phyloP scores from a whole-genome alignment of 2,888 invertebrate genomes.

The Corythucha ciliata region DNA sequence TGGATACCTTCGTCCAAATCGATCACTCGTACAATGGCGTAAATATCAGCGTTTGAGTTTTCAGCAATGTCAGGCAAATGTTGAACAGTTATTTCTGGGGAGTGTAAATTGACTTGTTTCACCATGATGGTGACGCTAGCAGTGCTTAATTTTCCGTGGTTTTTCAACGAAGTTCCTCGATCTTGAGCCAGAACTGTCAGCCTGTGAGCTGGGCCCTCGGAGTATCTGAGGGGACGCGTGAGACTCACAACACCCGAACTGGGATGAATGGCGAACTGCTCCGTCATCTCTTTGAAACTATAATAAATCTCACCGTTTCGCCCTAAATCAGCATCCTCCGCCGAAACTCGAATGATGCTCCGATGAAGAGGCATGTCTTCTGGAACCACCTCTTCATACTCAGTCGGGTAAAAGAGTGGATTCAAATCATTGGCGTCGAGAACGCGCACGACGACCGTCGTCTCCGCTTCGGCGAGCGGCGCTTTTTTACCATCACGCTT shows the following conservation, averaged over 20 bases:
- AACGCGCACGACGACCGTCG: slow-evolving; percentile 65
- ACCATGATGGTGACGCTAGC: slow-evolving; percentile 70
- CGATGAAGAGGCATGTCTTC: slow-evolving; percentile 81
- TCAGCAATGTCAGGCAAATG: slow-evolving; percentile 72
- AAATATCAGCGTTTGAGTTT: slow-evolving; percentile 71
- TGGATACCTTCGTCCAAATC: slow-evolving; percentile 77
- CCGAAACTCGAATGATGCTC: slow-evolving; percentile 67
- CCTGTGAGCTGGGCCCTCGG: slow-evolving; percentile 60
- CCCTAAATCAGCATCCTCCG: slow-evolving; percentile 93
- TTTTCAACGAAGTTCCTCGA: slow-evolving; percentile 42
- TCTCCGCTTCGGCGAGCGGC: slow-evolving; percentile 43
- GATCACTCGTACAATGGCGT: slow-evolving; percentile 76
- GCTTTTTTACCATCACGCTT: slow-evolving; percentile 48
- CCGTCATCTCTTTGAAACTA: slow-evolving; percentile 70
- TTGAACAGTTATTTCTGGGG: slow-evolving; percentile 73
- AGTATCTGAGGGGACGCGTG: slow-evolving; percentile 64
- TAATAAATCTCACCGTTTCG: slow-evolving; percentile 96
- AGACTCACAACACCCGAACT: slow-evolving; percentile 80
- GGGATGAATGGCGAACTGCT: slow-evolving; percentile 86
- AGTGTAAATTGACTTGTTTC: slow-evolving; percentile 69
- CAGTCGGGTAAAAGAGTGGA: slow-evolving; percentile 84
- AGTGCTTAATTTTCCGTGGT: slow-evolving; percentile 54
- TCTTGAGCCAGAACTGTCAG: slow-evolving; percentile 77
- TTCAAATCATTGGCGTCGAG: slow-evolving; percentile 83
- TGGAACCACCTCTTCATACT: slow-evolving; percentile 75